Conservation (phyloP, 2,797 vertebrate genomes). For the Gymnothorax reevesii region DNA sequence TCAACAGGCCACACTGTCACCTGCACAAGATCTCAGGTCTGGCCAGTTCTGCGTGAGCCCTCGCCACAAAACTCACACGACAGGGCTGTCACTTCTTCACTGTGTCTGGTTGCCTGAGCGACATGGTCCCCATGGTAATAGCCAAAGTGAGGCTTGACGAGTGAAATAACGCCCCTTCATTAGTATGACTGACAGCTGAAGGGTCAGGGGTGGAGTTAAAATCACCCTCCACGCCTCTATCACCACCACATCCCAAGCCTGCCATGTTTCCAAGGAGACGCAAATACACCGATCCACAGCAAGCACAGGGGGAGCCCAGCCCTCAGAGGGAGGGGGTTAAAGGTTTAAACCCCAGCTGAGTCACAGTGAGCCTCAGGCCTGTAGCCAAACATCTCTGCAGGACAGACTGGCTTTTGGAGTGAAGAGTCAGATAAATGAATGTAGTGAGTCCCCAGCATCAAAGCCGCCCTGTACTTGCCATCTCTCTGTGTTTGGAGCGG, state of each 20-base stretch:
- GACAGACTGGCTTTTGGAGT: too few species aligned
- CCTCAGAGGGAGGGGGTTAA: too few species aligned
- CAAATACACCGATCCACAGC: background rate
- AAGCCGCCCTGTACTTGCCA: too few species aligned
- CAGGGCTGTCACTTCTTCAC: background rate
- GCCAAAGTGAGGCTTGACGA: conserved; percentile 18
- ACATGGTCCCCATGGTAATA: conserved; percentile 39
- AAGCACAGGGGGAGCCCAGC: background rate
- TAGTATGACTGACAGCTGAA: conserved; percentile 7
- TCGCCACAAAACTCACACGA: background rate
- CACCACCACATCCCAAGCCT: background rate
- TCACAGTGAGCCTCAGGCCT: too few species aligned
- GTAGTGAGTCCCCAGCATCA: too few species aligned
- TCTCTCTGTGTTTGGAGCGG: too few species aligned
- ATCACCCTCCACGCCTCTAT: background rate
- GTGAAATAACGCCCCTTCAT: conserved; percentile 28
- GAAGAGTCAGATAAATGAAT: too few species aligned
- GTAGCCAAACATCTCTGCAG: too few species aligned
- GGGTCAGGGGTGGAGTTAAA: background rate
- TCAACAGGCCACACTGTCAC: too few species aligned
- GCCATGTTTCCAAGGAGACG: background rate
- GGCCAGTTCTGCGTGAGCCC: too few species aligned
- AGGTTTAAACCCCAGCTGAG: background rate
- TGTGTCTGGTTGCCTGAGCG: conserved; percentile 23
- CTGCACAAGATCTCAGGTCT: too few species aligned